Base-by-base conservation (phyloP, 2,113 vertebrate species). In the Plectropomus leopardus region DNA sequence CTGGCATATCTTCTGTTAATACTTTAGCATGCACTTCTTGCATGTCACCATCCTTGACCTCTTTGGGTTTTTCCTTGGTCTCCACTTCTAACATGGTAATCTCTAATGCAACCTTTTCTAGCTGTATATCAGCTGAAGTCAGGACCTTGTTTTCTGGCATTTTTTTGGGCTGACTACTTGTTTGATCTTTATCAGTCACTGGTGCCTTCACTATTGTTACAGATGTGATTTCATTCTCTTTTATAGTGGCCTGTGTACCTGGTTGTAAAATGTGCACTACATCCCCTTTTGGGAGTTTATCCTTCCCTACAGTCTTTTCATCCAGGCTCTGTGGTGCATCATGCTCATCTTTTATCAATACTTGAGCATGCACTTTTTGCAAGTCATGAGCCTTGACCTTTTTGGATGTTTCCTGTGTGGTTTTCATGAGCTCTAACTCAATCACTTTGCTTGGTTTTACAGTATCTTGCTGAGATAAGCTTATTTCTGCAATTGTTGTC, bases 221-320 rank as follows among this genome's bases (percentile, higher is more conserved):
- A 17, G 55, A 4, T 40, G 44, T 30, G 8, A 32, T 58, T 69
- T 78, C 32, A 42, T 65, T 40, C 51, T 59, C 19, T 48, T 66
- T 54, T 15, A 65, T 21, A 34, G 19, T 19, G 7, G 0, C 32
- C 0, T 40, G 32, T 34, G 28, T 54, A 26, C 69, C n/a, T 40
- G 50, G 51, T 19, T 55, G 44, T 42, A 58, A 48, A 72, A 32
- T 7, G 1, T 19, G 5, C 0, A 70, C 28, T 10, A 42, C 19
- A 16, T 30, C 11, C 2, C 36, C 55, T 32, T 17, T 57, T 15
- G 30, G 28, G 44, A 76, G 26, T 34, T 11, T 54, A 26, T 73
- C 17, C 5, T 11, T 28, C 23, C 9, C 14, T 2, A 57, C 30
- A 57, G 42, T 5, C 15, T 34, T 54, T 54, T 61, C 64, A 45